Base-by-base conservation (phyloP, 35 echinoderm and acorn worm genomes). In the Apostichopus californicus region DNA sequence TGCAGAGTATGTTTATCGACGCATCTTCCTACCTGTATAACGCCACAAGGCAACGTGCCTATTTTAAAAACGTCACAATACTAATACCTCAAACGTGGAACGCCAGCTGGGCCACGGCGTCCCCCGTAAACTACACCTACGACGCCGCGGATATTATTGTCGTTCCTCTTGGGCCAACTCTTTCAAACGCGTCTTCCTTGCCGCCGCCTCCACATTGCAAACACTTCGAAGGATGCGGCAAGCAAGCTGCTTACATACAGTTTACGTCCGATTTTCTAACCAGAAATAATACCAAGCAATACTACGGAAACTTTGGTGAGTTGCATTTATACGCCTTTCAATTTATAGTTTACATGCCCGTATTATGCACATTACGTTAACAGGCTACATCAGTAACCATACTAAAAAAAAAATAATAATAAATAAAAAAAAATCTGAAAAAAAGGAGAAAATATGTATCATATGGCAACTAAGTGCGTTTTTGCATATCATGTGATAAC, bases 111-210 rank as follows among this genome's bases (percentile, higher is more conserved):
- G 92, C 82, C 54, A 95, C 90, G 56, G 53, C 46, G 6, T 78
- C 89, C 8, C 79, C 94, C 5, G 88, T 79, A 59, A 91, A 90
- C 75, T 63, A 91, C 13, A 95, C 92, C 7, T 98, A 95, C 77
- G 96, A 98, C 24, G 73, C 88, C 6, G 96, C 96, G 65, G 94
- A 98, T 86, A 92, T 98, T 73, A 93, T 95, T 53, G 86, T 98
- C 12, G 92, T 87, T 5, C 77, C 91, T 80, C 73, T 90, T 20
- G 94, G 94, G 78, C 25, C 86, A 4, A 53, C 26, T 72, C 61
- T 89, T 54, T 8, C 60, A 15, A 17, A 89, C 7, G 5, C n/a
- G 6, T 89, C 86, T 5, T 28, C 86, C 34, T 58, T 89, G 64
- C 86, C 86, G 1, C 95, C 95, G 34, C 81, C 91, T 1, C 94